These are phyloP conservation scores for Pentalonia nigronervosa DNA, from an alignment of 1,140 invertebrate species.

Conservation along the genomic window DNA sequence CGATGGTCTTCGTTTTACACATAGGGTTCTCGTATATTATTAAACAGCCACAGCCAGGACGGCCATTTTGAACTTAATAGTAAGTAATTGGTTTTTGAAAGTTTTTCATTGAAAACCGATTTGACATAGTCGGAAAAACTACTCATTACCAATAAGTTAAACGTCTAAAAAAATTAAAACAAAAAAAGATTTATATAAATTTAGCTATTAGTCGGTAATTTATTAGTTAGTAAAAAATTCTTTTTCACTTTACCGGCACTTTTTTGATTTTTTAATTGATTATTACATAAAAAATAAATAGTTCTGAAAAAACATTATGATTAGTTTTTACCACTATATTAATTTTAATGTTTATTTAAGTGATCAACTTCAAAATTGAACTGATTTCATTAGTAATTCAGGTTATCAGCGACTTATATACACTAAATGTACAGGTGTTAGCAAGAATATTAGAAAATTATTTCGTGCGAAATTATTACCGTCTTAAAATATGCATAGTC, in stretches of 20 bases:
- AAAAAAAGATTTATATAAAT: no score
- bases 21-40: not conserved
- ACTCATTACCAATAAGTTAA: not conserved
- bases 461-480: no score
- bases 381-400: not conserved
- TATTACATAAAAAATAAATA: not conserved
- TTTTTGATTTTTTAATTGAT: not conserved
- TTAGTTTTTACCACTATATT: no score
- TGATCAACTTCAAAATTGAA: no score
- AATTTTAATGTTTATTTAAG: no score
- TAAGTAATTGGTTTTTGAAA: not conserved
- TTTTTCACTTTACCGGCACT: not conserved
- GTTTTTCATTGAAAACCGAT: conserved; percentile 24
- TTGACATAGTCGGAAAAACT: not conserved
- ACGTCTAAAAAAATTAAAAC: not conserved
- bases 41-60: not conserved
- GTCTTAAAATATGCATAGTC: no score
- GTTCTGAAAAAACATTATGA: no score
- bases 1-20: not conserved
- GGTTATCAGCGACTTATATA: no score
- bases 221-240: not conserved
- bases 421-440: no score
- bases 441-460: no score
- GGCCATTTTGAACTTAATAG: not conserved
- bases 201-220: no score